Percentiles rank a stretch among this genome's conserved stretches.
phyloP scores from a whole-genome alignment of 2,888 invertebrate species.

The Eristalis tenax region DNA sequence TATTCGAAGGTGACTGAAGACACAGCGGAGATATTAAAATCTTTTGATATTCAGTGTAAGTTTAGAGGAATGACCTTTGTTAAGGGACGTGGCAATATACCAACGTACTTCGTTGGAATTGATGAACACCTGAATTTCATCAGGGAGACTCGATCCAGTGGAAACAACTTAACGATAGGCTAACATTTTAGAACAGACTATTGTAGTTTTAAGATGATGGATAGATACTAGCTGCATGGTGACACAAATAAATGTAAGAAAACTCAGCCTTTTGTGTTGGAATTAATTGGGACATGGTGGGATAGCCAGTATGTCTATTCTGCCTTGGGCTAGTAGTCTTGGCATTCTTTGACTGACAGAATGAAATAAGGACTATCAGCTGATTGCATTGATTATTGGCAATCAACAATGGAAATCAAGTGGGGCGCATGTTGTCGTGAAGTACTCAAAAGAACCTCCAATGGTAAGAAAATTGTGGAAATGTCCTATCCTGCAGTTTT shows the following conservation, averaged over 20 bases:
- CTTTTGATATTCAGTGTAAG: slow-evolving; percentile 86
- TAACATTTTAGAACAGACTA: slow-evolving; percentile 1
- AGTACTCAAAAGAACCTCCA: no score
- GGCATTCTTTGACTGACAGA: no score
- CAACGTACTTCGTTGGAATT: slow-evolving; percentile 88
- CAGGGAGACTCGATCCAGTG: slow-evolving; percentile 30
- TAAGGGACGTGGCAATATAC: slow-evolving; percentile 86
- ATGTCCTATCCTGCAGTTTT: no score
- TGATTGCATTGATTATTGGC: no score
- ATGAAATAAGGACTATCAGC: no score
- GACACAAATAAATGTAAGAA: background rate
- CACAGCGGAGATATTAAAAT: slow-evolving; percentile 86
- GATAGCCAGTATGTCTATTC: no score
- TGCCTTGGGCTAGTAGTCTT: no score
- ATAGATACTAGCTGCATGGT: background rate
- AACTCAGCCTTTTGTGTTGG: background rate
- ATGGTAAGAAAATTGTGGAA: no score
- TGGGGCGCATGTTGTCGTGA: no score
- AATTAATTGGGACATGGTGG: no score
- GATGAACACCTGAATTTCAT: slow-evolving; percentile 84
- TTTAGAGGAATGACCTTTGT: slow-evolving; percentile 87
- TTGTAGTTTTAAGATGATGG: background rate
- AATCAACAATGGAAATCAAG: no score
- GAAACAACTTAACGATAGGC: slow-evolving; percentile 11
- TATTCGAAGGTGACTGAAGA: slow-evolving; percentile 85